Conservation (phyloP, 2,888 invertebrate species). For the Pedicia rivosa region DNA sequence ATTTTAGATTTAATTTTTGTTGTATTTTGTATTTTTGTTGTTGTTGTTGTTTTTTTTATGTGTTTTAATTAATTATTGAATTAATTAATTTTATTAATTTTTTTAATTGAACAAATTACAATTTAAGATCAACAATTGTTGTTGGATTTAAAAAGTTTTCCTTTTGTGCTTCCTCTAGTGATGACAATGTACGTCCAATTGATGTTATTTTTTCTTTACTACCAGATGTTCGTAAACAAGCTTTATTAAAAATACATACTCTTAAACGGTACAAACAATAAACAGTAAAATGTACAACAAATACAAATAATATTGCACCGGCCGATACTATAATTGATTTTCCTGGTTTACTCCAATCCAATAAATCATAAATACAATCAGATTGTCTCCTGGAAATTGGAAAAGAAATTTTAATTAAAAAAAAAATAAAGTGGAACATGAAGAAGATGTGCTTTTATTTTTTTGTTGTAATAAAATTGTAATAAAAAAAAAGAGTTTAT, state of each 20-base stretch:
- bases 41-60: too few species aligned
- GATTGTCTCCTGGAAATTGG: slow-evolving; percentile 37
- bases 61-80: too few species aligned
- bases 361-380: slow-evolving; percentile 52
- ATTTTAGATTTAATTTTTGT: too few species aligned
- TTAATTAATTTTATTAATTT: too few species aligned
- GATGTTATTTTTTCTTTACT: slow-evolving; percentile 20
- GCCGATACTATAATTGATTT: slow-evolving; percentile 38
- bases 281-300: slow-evolving; percentile 41
- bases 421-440: not conserved
- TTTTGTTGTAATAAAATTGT: slow-evolving; percentile 7
- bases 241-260: slow-evolving; percentile 30
- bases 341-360: slow-evolving; percentile 58
- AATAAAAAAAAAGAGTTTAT: not conserved
- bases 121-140: slow-evolving; percentile 31
- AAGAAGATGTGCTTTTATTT: slow-evolving; percentile 4
- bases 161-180: slow-evolving; percentile 28
- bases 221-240: slow-evolving; percentile 26
- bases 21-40: too few species aligned
- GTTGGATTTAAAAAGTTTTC: slow-evolving; percentile 31
- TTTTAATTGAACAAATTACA: too few species aligned
- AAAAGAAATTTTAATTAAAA: slow-evolving; percentile 7
- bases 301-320: slow-evolving; percentile 39
- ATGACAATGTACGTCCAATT: slow-evolving; percentile 27
- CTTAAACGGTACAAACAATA: slow-evolving; percentile 37